A percentile compares a stretch with the other conserved stretches of the same genome.
Conservation (phyloP, 2,888 invertebrate species). For the Synergus japonicus region DNA sequence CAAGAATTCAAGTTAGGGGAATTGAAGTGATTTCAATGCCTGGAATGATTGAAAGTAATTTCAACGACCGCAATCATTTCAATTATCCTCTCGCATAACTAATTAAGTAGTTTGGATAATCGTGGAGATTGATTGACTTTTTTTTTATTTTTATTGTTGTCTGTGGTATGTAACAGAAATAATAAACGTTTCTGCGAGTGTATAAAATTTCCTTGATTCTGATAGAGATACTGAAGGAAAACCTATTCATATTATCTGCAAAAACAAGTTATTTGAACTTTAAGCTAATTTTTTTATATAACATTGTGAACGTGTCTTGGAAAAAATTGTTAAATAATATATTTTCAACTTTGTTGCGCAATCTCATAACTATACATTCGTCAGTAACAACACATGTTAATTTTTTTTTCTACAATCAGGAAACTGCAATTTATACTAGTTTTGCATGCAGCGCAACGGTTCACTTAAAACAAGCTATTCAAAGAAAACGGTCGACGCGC, state of each 20-base stretch:
- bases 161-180: neutral
- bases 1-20: neutral
- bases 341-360: conserved; percentile 1
- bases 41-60: neutral
- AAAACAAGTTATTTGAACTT: neutral
- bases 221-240: neutral
- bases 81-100: neutral
- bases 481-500: conserved; percentile 16
- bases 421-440: conserved; percentile 31
- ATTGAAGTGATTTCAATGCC: neutral
- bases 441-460: conserved; percentile 37
- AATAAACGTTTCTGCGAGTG: neutral
- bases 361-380: conserved; percentile 20
- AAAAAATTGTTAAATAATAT: neutral
- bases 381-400: conserved; percentile 5
- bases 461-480: conserved; percentile 36
- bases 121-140: neutral
- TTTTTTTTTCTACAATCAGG: conserved; percentile 25
- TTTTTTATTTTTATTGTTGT: neutral
- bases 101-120: neutral
- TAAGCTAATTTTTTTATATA: neutral
- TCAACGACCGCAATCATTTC: neutral
- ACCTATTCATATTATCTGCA: neutral
- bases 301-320: neutral
- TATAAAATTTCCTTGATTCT: neutral